phyloP scores from a whole-genome alignment of 2,797 vertebrate species.

The Ibycter americanus region DNA sequence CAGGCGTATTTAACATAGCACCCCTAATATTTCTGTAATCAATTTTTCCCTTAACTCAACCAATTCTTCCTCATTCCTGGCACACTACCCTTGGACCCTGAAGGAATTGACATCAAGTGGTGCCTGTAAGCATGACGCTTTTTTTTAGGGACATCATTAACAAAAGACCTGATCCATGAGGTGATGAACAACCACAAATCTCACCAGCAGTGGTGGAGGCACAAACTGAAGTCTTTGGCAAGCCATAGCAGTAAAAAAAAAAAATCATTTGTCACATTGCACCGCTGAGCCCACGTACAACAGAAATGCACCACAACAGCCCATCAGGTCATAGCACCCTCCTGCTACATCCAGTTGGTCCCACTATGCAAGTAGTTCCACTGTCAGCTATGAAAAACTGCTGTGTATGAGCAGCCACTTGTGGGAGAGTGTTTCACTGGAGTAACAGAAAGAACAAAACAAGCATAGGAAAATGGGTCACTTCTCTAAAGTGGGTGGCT shows the following conservation, averaged over 20 bases:
- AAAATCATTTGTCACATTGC: not conserved
- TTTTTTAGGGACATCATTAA: not conserved
- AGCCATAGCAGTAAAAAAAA: not conserved
- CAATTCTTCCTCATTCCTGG: not conserved
- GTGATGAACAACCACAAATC: not conserved
- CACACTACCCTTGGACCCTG: not conserved
- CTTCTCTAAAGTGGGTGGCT: not conserved
- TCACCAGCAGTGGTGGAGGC: not conserved
- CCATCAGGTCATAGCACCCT: not conserved
- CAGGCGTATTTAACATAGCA: not conserved
- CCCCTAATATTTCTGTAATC: not conserved
- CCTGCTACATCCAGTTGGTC: not conserved
- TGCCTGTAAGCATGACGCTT: not conserved
- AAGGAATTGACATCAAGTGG: not conserved
- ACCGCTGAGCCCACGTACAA: not conserved
- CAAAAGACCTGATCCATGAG: constrained; percentile 13
- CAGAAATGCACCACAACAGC: not conserved
- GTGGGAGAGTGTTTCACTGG: not conserved
- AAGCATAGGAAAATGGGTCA: not conserved
- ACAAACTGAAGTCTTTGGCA: not conserved
- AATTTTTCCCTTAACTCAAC: not conserved
- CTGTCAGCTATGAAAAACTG: not conserved
- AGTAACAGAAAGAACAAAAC: not conserved
- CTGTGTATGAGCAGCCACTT: accelerated
- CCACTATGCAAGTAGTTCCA: not conserved